phyloP scores from a whole-genome alignment of 1,140 invertebrate genomes.

The Mesaphorura yosii region DNA sequence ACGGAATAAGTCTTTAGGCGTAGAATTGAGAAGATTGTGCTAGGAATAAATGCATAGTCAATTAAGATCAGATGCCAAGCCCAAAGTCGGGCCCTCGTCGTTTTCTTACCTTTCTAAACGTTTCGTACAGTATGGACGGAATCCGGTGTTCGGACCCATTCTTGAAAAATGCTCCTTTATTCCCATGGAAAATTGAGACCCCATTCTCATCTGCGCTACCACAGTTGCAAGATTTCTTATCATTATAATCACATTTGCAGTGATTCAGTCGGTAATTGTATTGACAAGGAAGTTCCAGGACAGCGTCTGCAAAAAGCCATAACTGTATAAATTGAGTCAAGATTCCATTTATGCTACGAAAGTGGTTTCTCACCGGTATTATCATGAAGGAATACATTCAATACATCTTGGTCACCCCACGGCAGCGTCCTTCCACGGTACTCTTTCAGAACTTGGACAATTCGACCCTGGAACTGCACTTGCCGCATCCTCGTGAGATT shows the following conservation, averaged over 20 bases:
- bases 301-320: background rate
- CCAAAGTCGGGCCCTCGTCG: too few species aligned
- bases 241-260: conserved; percentile 35
- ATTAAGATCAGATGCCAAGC: too few species aligned
- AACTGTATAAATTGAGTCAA: background rate
- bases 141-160: too few species aligned
- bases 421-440: conserved; percentile 3
- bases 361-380: conserved; percentile 50
- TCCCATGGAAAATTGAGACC: conserved; percentile 76
- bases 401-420: conserved; percentile 96
- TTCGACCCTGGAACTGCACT: background rate
- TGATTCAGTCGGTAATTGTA: conserved; percentile 3
- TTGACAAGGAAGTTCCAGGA: conserved; percentile 9
- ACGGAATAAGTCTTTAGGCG: too few species aligned
- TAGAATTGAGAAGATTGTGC: too few species aligned
- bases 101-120: background rate
- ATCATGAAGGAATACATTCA: conserved; percentile 89
- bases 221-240: conserved; percentile 69
- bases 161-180: conserved; percentile 61
- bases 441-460: background rate
- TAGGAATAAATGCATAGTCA: too few species aligned
- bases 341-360: background rate
- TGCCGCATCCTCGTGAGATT: conserved; percentile 7
- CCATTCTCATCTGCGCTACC: conserved; percentile 59
- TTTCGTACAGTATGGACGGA: too few species aligned